These are phyloP conservation scores for Semicossyphus pulcher DNA, from an alignment of 2,113 vertebrate genomes.

Conservation along the genomic window DNA sequence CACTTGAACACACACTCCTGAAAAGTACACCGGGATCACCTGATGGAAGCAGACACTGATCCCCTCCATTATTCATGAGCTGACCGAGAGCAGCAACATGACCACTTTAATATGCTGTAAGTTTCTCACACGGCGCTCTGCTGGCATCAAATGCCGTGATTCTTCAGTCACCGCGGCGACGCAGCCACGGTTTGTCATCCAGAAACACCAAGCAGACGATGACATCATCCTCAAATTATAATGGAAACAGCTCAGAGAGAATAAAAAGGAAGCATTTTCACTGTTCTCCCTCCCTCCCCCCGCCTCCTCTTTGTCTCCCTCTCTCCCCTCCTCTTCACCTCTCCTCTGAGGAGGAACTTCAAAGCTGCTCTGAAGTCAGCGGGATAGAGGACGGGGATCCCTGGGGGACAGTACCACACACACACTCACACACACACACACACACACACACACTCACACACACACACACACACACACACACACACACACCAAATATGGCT, in stretches of 20 bases:
- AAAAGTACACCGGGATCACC: conserved; percentile 71
- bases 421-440: conserved; percentile 44
- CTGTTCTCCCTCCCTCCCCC: neutral
- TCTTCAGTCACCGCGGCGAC: neutral
- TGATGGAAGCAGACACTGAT: conserved; percentile 73
- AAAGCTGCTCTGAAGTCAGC: conserved; percentile 80
- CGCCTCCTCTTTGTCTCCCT: neutral
- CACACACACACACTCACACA: too few relatives aligned
- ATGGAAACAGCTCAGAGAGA: neutral
- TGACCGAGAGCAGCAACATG: conserved; percentile 39
- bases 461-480: conserved; percentile 36
- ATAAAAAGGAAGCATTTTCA: conserved; percentile 40
- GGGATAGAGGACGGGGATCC: conserved; percentile 62
- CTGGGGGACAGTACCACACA: conserved; percentile 51
- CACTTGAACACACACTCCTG: conserved; percentile 31
- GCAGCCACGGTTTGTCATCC: neutral
- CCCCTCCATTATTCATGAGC: conserved; percentile 76
- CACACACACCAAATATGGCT: conserved; percentile 48
- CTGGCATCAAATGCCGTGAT: neutral
- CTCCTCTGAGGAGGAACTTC: conserved; percentile 71
- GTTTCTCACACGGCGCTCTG: conserved; percentile 32
- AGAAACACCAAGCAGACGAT: neutral
- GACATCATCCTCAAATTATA: conserved; percentile 54
- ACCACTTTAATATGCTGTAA: conserved; percentile 41
- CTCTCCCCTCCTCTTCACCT: conserved; percentile 49